Conservation (phyloP, 1,140 invertebrate species). For the Stenopsyche tienmushanensis region DNA sequence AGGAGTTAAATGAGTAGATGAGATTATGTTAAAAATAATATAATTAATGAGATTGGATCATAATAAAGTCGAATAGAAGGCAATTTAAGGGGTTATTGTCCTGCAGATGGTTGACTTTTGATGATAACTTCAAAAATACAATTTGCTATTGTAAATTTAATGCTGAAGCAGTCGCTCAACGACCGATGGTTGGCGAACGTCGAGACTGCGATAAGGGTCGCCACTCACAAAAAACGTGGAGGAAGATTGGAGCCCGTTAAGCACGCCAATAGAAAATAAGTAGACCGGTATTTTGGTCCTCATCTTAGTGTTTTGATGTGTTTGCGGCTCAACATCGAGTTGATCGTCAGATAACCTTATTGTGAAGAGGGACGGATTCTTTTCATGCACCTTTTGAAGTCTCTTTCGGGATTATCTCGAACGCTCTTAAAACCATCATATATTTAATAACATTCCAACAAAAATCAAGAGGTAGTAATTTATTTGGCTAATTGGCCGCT, state of each 20-base stretch:
- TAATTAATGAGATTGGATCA: too few relatives aligned
- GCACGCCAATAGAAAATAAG: constrained; percentile 10
- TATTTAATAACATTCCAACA: not conserved
- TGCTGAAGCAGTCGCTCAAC: not conserved
- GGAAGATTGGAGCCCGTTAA: not conserved
- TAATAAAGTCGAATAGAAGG: too few relatives aligned
- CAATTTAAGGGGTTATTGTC: too few relatives aligned
- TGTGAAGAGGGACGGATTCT: not conserved
- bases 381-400: not conserved
- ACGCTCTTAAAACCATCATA: not conserved
- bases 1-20: too few relatives aligned
- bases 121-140: too few relatives aligned
- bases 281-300: constrained; percentile 8
- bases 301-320: constrained; percentile 1
- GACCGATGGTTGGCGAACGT: not conserved
- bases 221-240: not conserved
- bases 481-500: too few relatives aligned
- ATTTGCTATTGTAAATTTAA: not conserved
- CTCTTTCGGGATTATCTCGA: not conserved
- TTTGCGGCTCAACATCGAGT: not conserved
- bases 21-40: too few relatives aligned
- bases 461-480: too few relatives aligned
- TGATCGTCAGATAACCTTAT: constrained; percentile 4
- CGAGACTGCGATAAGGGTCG: not conserved
- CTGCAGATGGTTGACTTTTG: too few relatives aligned